Percentiles rank a stretch among this genome's conserved stretches.
phyloP scores from a whole-genome alignment of 2,113 vertebrate genomes.

The Carassius auratus region DNA sequence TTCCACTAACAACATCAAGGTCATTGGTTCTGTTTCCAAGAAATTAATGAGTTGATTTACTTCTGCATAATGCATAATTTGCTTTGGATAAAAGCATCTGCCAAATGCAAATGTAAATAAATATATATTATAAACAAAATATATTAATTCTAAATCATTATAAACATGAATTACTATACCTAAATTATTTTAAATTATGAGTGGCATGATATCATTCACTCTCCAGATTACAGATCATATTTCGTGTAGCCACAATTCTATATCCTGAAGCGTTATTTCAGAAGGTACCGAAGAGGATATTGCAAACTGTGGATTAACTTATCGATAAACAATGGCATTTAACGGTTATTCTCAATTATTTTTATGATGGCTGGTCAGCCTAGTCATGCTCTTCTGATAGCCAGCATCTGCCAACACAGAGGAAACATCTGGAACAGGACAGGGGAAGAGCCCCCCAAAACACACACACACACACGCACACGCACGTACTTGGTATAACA shows the following conservation, averaged over 20 bases:
- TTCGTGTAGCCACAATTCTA: not conserved
- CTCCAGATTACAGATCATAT: not conserved
- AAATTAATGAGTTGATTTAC: too few species aligned
- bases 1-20: too few species aligned
- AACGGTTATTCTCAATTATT: constrained; percentile 42
- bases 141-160: too few species aligned
- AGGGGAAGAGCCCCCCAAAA: constrained; percentile 46
- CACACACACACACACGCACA: too few species aligned
- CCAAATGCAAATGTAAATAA: too few species aligned
- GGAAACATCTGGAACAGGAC: constrained; percentile 54
- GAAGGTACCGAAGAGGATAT: not conserved
- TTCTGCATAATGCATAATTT: too few species aligned
- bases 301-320: not conserved
- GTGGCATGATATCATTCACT: not conserved
- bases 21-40: too few species aligned
- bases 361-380: constrained; percentile 10
- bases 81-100: too few species aligned
- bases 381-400: constrained; percentile 39
- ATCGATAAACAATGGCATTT: constrained; percentile 37
- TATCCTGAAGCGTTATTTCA: not conserved
- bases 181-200: not conserved
- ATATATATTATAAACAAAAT: too few species aligned
- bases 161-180: not conserved
- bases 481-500: constrained; percentile 61
- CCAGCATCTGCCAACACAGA: constrained; percentile 32